phyloP scores from a whole-genome alignment of 2,113 vertebrate genomes.

The Galemys pyrenaicus region DNA sequence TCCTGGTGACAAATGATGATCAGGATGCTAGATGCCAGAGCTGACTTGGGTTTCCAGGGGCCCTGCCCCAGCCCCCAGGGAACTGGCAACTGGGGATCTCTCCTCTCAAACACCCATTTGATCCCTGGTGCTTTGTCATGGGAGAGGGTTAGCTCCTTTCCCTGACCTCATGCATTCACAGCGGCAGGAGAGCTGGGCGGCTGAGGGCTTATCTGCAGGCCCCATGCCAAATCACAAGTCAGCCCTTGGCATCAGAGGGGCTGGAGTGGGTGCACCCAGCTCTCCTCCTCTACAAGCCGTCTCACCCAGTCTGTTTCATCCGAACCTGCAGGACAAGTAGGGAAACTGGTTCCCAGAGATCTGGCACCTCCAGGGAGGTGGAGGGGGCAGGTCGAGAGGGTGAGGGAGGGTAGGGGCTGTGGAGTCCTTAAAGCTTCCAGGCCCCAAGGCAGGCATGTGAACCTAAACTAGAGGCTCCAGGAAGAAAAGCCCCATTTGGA shows the following conservation, averaged over 20 bases:
- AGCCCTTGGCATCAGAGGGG: background rate
- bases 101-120: accelerated
- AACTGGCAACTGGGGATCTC: background rate
- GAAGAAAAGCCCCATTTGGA: background rate
- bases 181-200: background rate
- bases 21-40: background rate
- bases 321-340: conserved; percentile 73
- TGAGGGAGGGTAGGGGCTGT: background rate
- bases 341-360: conserved; percentile 70
- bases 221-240: background rate
- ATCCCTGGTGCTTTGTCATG: background rate
- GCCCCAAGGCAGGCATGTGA: background rate
- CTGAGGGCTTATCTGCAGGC: background rate
- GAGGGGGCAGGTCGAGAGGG: conserved; percentile 69
- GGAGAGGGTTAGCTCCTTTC: background rate
- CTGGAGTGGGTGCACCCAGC: background rate
- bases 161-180: background rate
- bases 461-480: background rate
- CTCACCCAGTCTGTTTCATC: conserved; percentile 62
- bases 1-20: background rate
- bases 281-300: background rate
- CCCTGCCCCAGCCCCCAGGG: background rate
- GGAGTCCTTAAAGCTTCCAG: background rate
- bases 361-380: conserved; percentile 66
- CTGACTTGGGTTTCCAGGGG: background rate